phyloP scores from a whole-genome alignment of 2,797 vertebrate species.

The Sebastes glaucus region DNA sequence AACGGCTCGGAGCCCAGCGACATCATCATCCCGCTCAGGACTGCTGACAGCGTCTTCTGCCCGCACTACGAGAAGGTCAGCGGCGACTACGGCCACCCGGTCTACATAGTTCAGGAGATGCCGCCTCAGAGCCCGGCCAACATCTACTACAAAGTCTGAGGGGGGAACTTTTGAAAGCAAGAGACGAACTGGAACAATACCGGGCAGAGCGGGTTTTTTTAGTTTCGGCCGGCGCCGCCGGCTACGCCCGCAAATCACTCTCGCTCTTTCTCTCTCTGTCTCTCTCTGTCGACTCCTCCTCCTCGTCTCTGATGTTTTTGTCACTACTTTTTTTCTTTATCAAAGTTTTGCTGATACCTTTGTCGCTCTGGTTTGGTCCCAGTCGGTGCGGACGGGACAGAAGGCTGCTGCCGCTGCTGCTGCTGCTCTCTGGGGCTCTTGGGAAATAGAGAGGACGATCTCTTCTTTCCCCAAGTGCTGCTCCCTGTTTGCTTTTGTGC shows the following conservation, averaged over 20 bases:
- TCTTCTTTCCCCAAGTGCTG: constrained; percentile 5
- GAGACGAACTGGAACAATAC: constrained; percentile 41
- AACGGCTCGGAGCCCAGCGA: constrained; percentile 98
- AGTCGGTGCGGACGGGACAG: not conserved
- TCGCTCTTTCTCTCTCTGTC: constrained; percentile 37
- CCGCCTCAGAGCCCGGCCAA: constrained; percentile 98
- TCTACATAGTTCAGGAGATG: constrained; percentile 99
- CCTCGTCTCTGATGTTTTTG: constrained; percentile 60
- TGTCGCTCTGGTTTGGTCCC: constrained; percentile 34
- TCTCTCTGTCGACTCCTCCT: constrained; percentile 55
- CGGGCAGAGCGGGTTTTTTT: constrained; percentile 42
- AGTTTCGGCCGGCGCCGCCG: constrained; percentile 30
- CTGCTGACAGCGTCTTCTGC: constrained; percentile 99
- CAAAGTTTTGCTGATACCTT: constrained; percentile 47
- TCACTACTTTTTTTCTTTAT: constrained; percentile 55
- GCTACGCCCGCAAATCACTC: constrained; percentile 31
- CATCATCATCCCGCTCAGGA: constrained; percentile 99
- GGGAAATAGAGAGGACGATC: constrained; percentile 26
- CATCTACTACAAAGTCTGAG: constrained; percentile 99
- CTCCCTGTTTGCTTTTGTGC: constrained; percentile 65
- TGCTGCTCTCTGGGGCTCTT: constrained; percentile 46
- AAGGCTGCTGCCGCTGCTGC: constrained; percentile 22
- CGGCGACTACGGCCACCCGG: constrained; percentile 98
- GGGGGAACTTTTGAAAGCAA: constrained; percentile 13
- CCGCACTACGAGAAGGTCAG: constrained; percentile 99